Evolutionary conservation across 1,140 invertebrate species (phyloP).

Genomic region (Aphaenogaster rudis): DNA sequence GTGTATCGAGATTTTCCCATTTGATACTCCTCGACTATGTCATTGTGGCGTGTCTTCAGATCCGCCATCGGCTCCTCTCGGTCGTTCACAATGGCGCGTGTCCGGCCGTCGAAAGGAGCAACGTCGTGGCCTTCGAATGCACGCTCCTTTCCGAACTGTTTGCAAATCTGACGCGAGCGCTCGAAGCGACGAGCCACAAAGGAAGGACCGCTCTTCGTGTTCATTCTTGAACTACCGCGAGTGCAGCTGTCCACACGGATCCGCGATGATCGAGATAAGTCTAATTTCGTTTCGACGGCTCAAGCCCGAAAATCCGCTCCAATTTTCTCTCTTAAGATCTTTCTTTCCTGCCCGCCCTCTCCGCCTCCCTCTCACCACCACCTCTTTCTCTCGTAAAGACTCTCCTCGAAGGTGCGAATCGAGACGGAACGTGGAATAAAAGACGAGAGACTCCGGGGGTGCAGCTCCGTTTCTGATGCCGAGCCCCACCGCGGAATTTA

Average conservation of each 20-base stretch:
- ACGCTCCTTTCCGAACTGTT: constrained; percentile 51
- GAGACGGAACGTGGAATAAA: constrained; percentile 53
- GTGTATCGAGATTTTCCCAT: not conserved
- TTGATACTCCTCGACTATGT: constrained; percentile 46
- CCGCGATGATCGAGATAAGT: constrained; percentile 79
- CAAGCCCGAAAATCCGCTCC: constrained; percentile 75
- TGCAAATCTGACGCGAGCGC: constrained; percentile 71
- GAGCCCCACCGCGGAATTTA: constrained; percentile 37
- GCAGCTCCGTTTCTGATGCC: not conserved
- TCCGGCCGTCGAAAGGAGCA: constrained; percentile 75
- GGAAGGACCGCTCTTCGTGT: constrained; percentile 29
- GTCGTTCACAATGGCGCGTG: constrained; percentile 73
- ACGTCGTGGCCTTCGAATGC: constrained; percentile 32
- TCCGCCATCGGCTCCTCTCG: constrained; percentile 60
- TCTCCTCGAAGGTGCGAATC: constrained; percentile 69
- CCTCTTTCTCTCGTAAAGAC: not conserved
- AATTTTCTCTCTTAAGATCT: constrained; percentile 73
- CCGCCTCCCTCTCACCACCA: not conserved
- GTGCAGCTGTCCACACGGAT: constrained; percentile 70
- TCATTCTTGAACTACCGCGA: constrained; percentile 53
- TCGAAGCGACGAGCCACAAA: constrained; percentile 47
- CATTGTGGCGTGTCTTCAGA: constrained; percentile 59
- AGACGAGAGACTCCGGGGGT: constrained; percentile 35
- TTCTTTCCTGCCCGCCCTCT: constrained; percentile 11
- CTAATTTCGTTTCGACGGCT: constrained; percentile 77